Conservation (phyloP, 2,888 invertebrate genomes). For the Dyspetes luteomarginatus region DNA sequence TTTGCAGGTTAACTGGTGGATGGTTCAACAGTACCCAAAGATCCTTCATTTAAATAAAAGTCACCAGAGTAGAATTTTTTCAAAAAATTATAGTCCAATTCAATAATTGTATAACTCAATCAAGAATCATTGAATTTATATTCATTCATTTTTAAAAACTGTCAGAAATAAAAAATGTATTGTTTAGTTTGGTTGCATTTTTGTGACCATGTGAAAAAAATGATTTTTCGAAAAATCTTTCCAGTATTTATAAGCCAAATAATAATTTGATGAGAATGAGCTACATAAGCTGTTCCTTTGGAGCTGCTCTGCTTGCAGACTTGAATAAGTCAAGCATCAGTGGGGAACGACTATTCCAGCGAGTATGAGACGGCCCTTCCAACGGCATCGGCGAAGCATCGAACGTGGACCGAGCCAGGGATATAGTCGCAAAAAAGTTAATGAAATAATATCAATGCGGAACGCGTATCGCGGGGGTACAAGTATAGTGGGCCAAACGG, state of each 20-base stretch:
- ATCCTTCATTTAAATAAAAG: background rate
- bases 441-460: constrained; percentile 83
- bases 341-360: constrained; percentile 26
- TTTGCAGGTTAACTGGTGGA: background rate
- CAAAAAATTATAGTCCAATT: no score
- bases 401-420: constrained; percentile 27
- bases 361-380: constrained; percentile 9
- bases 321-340: constrained; percentile 2
- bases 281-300: background rate
- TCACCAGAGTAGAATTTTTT: no score
- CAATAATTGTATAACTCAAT: background rate
- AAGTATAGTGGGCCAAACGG: constrained; percentile 76
- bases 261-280: background rate
- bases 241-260: background rate
- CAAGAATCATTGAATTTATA: background rate
- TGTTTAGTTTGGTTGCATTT: no score
- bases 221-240: background rate
- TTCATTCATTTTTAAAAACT: background rate
- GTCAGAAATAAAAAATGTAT: no score
- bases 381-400: constrained; percentile 62
- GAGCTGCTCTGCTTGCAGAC: background rate
- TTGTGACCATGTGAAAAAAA: no score
- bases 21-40: background rate
- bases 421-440: constrained; percentile 78
- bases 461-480: constrained; percentile 81